These are phyloP conservation scores for Galerucella pusilla DNA, from an alignment of 2,888 invertebrate genomes.

Conservation along the genomic window DNA sequence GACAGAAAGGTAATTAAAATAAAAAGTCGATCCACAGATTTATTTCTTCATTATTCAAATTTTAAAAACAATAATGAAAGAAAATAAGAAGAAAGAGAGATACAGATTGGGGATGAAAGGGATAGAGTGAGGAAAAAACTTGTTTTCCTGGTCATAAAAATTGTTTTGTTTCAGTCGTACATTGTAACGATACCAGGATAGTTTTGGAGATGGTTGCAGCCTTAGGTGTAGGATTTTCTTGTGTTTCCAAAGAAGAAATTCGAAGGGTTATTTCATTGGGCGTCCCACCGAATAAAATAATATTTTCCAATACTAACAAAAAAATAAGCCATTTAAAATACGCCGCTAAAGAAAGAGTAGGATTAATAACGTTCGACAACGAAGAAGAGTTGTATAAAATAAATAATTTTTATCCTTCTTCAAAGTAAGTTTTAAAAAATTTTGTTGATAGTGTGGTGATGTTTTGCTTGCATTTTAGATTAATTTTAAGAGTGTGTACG, in stretches of 20 bases:
- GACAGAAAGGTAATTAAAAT: too few species aligned
- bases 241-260: slow-evolving; percentile 71
- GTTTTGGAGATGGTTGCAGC: slow-evolving; percentile 65
- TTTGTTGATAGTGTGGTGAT: neutral
- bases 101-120: too few species aligned
- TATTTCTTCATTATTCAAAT: too few species aligned
- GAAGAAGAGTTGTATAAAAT: slow-evolving; percentile 70
- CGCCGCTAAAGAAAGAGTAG: slow-evolving; percentile 67
- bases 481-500: slow-evolving; percentile 41
- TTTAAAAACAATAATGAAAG: too few species aligned
- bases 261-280: slow-evolving; percentile 66
- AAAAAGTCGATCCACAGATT: too few species aligned
- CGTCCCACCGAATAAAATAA: slow-evolving; percentile 67
- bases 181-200: slow-evolving; percentile 70
- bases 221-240: slow-evolving; percentile 72
- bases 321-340: slow-evolving; percentile 67
- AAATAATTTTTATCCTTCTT: slow-evolving; percentile 66
- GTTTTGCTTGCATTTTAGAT: slow-evolving; percentile 52
- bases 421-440: slow-evolving; percentile 58
- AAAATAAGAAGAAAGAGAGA: too few species aligned
- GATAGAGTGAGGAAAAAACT: too few species aligned
- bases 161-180: slow-evolving; percentile 66
- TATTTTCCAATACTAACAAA: slow-evolving; percentile 73
- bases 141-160: neutral
- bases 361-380: slow-evolving; percentile 70